Base-by-base conservation (phyloP, 2,113 vertebrate species). In the Clarias gariepinus region DNA sequence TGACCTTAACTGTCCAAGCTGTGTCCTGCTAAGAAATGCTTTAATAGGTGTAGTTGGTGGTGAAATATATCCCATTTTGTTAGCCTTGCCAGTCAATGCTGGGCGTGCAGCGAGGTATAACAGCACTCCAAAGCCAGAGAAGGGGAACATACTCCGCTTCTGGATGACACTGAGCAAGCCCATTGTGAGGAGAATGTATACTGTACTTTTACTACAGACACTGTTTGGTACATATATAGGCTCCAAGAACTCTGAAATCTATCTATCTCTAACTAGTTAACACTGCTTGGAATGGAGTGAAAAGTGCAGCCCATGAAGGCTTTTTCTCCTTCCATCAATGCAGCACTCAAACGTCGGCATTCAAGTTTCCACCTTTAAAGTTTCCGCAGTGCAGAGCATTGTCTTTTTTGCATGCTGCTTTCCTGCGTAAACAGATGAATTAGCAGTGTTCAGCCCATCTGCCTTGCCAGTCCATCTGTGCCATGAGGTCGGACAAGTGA, bases 21-120 rank as follows among this genome's bases (percentile, higher is more conserved):
- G 97, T 58, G 91, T 89, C 0, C 2, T 95, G 78, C 77, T 93
- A 33, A 94, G 97, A 81, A 95, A 96, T 25, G 96, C 95, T 79
- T 68, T 97, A 13, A 85, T 96, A 2, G 97, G 97, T 15, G 90
- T 95, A 53, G 28, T 95, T 30, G 53, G 95, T 4, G 98, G 96
- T 3, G 95, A 93, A 2, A 0, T 98, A 16, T 98, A 98, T 83
- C 97, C 98, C 4, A 15, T 96, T 87, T 3, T 97, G 18, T 85
- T 98, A 92, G 97, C 97, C 25, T 68, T 98, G 58, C 96, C 97
- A 3, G 1, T 98, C 58, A 98, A 95, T 0, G 91, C 93, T 11
- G 95, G 93, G 83, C 95, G 98, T 21, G 97, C 97, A 30, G 79
- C 93, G 89, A 95, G 95, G 89, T 98, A 97, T 89, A 73, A 63